Evolutionary conservation across 2,113 vertebrate genomes (phyloP).

Genomic region (Motacilla tschutschensis): DNA sequence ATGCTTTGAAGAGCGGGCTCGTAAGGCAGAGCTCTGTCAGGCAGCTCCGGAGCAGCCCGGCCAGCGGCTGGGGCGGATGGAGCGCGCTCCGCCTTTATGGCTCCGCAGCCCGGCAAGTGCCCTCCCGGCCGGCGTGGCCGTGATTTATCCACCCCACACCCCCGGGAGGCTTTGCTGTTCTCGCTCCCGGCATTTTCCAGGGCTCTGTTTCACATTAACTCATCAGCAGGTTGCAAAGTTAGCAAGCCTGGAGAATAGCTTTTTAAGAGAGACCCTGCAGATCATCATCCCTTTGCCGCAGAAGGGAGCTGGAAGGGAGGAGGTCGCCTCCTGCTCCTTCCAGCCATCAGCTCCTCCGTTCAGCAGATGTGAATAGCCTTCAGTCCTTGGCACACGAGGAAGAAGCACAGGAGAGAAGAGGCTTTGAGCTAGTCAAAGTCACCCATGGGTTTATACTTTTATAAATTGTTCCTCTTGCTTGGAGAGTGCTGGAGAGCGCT

Average conservation of each 20-base stretch:
- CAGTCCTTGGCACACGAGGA: background rate
- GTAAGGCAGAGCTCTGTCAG: slow-evolving; percentile 26
- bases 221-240: slow-evolving; percentile 43
- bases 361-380: background rate
- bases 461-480: background rate
- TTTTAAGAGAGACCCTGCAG: slow-evolving; percentile 44
- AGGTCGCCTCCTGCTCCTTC: background rate
- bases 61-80: background rate
- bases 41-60: background rate
- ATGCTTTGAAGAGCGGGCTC: slow-evolving; percentile 51
- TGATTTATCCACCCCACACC: slow-evolving; percentile 19
- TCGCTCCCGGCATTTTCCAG: background rate
- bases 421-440: background rate
- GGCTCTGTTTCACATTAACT: slow-evolving; percentile 53
- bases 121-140: background rate
- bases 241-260: background rate
- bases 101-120: background rate
- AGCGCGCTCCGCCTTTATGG: slow-evolving; percentile 18
- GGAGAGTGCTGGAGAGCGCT: background rate
- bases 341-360: background rate
- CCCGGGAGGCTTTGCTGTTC: background rate
- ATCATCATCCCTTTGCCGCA: background rate
- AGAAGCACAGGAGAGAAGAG: background rate
- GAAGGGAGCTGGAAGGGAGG: background rate
- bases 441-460: background rate